phyloP scores from a whole-genome alignment of 2,888 invertebrate genomes.

The Agrochola lychnidis region DNA sequence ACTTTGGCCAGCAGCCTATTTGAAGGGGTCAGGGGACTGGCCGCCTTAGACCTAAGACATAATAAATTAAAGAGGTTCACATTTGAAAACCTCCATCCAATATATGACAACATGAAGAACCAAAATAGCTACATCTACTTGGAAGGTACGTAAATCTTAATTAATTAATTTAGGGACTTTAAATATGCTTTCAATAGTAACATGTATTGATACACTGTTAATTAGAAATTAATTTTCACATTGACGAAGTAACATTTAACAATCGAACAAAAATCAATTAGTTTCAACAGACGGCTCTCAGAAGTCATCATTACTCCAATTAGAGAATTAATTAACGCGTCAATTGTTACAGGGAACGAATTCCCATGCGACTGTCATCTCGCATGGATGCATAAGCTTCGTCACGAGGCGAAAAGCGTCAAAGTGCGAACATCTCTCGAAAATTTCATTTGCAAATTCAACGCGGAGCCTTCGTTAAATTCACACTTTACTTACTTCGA shows the following conservation, averaged over 20 bases:
- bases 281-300: slow-evolving; percentile 62
- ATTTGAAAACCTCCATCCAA: slow-evolving; percentile 93
- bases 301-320: slow-evolving; percentile 73
- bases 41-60: slow-evolving; percentile 94
- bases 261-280: slow-evolving; percentile 73
- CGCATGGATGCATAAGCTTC: slow-evolving; percentile 95
- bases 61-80: slow-evolving; percentile 94
- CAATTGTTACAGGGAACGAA: slow-evolving; percentile 93
- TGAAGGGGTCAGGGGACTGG: slow-evolving; percentile 93
- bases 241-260: slow-evolving; percentile 45
- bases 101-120: slow-evolving; percentile 94
- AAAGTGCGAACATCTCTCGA: slow-evolving; percentile 93
- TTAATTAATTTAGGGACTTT: slow-evolving; percentile 2
- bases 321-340: slow-evolving; percentile 75
- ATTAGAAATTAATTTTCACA: slow-evolving; percentile 29
- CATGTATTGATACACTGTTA: slow-evolving; percentile 11
- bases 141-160: slow-evolving; percentile 91
- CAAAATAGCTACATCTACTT: slow-evolving; percentile 93
- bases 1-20: slow-evolving; percentile 93
- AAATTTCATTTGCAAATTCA: slow-evolving; percentile 93
- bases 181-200: not conserved
- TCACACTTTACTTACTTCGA: slow-evolving; percentile 86
- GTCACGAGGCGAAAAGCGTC: slow-evolving; percentile 94
- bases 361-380: slow-evolving; percentile 96
- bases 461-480: slow-evolving; percentile 82